Percentiles rank a stretch among this genome's conserved stretches.
Conservation (phyloP, 1,140 invertebrate species). For the Caenorhabditis tropicalis region DNA sequence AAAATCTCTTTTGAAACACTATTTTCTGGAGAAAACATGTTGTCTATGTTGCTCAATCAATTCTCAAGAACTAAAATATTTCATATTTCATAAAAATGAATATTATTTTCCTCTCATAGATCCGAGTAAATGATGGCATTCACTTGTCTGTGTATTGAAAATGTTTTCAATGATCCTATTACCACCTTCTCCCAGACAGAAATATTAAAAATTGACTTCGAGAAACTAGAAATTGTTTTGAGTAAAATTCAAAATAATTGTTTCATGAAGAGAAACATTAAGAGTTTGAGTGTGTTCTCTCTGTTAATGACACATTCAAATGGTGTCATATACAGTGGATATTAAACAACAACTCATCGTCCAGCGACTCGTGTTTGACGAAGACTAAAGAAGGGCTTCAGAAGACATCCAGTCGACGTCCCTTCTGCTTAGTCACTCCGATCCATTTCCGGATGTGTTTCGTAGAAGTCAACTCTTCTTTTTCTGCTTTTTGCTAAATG, state of each 20-base stretch:
- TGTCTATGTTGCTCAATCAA: too few species aligned
- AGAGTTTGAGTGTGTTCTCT: neutral
- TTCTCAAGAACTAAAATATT: too few species aligned
- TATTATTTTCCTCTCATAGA: too few species aligned
- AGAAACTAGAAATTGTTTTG: too few species aligned
- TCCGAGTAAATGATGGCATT: too few species aligned
- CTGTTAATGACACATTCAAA: conserved; percentile 3
- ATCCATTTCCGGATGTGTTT: conserved; percentile 7
- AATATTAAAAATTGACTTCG: too few species aligned
- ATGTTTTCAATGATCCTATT: too few species aligned
- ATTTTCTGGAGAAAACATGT: neutral
- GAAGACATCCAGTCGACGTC: neutral
- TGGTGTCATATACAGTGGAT: conserved; percentile 11
- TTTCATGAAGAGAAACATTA: neutral
- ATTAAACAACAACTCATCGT: neutral
- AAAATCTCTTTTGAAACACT: neutral
- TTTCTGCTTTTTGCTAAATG: conserved; percentile 23
- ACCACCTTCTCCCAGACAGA: too few species aligned
- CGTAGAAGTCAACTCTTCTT: neutral
- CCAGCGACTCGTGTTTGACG: neutral
- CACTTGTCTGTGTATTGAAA: too few species aligned
- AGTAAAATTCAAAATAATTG: too few species aligned
- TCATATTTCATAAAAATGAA: too few species aligned
- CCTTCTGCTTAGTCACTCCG: neutral
- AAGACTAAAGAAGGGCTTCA: neutral